Percentiles rank a stretch among this genome's conserved stretches.
Evolutionary conservation across 2,797 vertebrate genomes (phyloP).

Genomic region (Microctenopoma steveboyesi): DNA sequence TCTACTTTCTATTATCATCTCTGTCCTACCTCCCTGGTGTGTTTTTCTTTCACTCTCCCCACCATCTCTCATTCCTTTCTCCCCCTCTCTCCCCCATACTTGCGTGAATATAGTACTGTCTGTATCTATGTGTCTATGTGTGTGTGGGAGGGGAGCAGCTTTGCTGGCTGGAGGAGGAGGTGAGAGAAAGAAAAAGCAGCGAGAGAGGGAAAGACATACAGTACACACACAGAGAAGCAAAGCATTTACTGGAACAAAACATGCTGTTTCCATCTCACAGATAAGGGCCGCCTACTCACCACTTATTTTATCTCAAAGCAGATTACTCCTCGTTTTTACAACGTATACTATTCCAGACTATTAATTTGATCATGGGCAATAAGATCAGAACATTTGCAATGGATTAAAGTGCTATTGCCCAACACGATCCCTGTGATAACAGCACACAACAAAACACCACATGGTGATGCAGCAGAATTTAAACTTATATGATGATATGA

Average conservation of each 20-base stretch:
- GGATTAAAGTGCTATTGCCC: neutral
- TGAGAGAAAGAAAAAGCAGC: constrained; percentile 49
- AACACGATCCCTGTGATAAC: neutral
- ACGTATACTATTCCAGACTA: constrained; percentile 22
- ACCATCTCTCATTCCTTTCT: constrained; percentile 32
- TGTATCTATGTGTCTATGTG: constrained; percentile 51
- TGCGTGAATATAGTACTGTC: constrained; percentile 60
- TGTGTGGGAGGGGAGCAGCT: constrained; percentile 66
- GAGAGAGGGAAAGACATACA: constrained; percentile 46
- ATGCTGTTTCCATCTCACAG: constrained; percentile 69
- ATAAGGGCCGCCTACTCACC: constrained; percentile 69
- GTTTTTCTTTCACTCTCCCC: constrained; percentile 27
- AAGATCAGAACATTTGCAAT: neutral
- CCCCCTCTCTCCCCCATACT: constrained; percentile 35
- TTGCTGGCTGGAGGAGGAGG: constrained; percentile 67
- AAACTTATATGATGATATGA: neutral
- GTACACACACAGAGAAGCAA: constrained; percentile 41
- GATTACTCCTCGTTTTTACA: constrained; percentile 49
- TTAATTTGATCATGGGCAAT: constrained; percentile 1
- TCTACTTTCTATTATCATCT: constrained; percentile 33
- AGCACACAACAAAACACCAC: neutral
- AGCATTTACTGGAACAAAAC: constrained; percentile 74
- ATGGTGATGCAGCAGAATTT: neutral
- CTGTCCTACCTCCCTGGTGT: constrained; percentile 36
- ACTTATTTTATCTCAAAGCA: constrained; percentile 57